Base-by-base conservation (phyloP, 2,113 vertebrate genomes). In the Rhinopomastus cyanomelas region DNA sequence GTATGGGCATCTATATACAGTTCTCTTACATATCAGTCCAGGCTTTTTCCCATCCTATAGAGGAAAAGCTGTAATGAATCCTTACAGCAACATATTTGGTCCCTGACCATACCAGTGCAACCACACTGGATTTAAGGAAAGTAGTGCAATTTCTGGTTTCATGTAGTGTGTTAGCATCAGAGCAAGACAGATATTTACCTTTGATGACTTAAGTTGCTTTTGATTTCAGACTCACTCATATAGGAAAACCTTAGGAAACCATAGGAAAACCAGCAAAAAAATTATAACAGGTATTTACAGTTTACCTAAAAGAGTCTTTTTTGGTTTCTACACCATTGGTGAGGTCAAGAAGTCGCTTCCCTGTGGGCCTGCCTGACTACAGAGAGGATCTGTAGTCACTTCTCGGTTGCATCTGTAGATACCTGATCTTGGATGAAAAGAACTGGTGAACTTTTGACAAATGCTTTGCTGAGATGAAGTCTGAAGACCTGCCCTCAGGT, bases 381-480 rank as follows among this genome's bases (percentile, higher is more conserved):
- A 77, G 77, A 66, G 81, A 88, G 88, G 86, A 94, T 46, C 81
- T 74, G 56, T 32, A 86, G 46, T 20, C 87, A 49, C 92, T 92
- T 86, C 84, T 90, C 18, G 5, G 93, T 92, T 95, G 89, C 73
- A 91, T 92, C 76, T 85, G 74, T 83, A 90, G 97, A 98, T 96
- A 98, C 96, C 95, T 96, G 97, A 99, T 98, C 97, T 95, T 93
- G 91, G 95, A 96, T 97, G 95, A 98, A 98, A 98, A 98, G 97
- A 95, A 94, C 73, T 80, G 92, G 91, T 95, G 91, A 97, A 96
- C 97, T 97, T 98, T 96, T 97, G 98, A 98, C 96, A 96, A 95
- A 97, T 97, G 96, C 69, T 85, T 96, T 96, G 97, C 97, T 95
- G 96, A 97, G 97, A 95, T 95, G 80, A 95, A 96, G 96, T 95